Evolutionary conservation across 2,888 invertebrate genomes (phyloP), one percentile per base, ranked within the genome.

Genomic region (Tortricodes alternella): DNA sequence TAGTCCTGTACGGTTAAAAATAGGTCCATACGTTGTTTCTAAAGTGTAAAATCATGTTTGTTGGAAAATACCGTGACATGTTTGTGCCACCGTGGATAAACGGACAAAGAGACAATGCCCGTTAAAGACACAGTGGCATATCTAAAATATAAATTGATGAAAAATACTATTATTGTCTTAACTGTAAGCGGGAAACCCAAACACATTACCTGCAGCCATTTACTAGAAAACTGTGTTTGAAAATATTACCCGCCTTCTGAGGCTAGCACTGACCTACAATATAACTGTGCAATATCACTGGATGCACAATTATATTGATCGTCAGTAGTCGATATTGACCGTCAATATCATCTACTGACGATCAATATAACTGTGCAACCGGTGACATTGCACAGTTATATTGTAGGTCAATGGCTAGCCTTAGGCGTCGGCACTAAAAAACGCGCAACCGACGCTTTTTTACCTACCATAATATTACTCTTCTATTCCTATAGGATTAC

Each of bases 1-100:
- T 21, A 29, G 23, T 6, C 53, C 62, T 63, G 27, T 53, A 61
- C 62, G 59, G 48, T 46, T 11, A 32, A 6, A 5, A 34, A 44
- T 58, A 61, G 23, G 32, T 27, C 35, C 16, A 16, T 41, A 2
- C 38, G 21, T 32, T 53, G 32, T 15, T 53, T 48, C 27, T 19
- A 44, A 56, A 48, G 49, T 49, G 61, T 48, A 62, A 59, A 51
- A 35, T 27, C 61, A 60, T 59, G 7, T 29, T 64, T 62, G 73
- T 51, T 49, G 62, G 55, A 63, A 71, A 79, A 72, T 71, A 80
- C 82, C 84, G 80, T 86, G 81, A 78, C 83, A 77, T 74, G 71
- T 80, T 82, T 81, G 78, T 83, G 79, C 73, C 73, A 85, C 85
- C 88, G 83, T 87, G 83, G 70, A 80, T 85, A 89, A 89, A 85